Evolutionary conservation across 2,888 invertebrate genomes (phyloP).

Genomic region (Ceramica pisi): DNA sequence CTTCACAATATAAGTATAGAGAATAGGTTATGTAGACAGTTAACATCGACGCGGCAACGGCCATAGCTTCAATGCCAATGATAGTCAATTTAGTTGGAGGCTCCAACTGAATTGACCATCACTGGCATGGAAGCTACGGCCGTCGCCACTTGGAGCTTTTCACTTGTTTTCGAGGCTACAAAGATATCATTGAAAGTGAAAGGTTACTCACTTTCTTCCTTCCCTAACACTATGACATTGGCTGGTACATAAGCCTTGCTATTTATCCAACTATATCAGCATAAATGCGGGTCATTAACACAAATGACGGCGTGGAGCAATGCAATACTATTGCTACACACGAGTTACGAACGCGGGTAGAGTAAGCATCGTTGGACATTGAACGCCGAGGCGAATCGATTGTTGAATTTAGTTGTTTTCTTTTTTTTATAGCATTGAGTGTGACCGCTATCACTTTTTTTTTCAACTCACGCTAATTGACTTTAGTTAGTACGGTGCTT

Average conservation of each 20-base stretch:
- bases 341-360: slow-evolving; percentile 33
- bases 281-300: slow-evolving; percentile 78
- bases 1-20: too few species aligned
- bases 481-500: background rate
- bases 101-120: too few species aligned
- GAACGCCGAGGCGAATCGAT: slow-evolving; percentile 59
- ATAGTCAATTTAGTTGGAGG: too few species aligned
- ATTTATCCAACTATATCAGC: slow-evolving; percentile 68
- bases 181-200: slow-evolving; percentile 46
- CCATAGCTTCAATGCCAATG: background rate
- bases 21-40: too few species aligned
- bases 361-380: slow-evolving; percentile 63
- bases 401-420: slow-evolving; percentile 52
- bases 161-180: slow-evolving; percentile 10
- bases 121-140: too few species aligned
- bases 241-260: slow-evolving; percentile 71
- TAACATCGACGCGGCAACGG: background rate
- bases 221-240: slow-evolving; percentile 69
- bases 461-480: slow-evolving; percentile 11
- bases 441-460: slow-evolving; percentile 7
- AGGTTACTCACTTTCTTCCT: slow-evolving; percentile 57
- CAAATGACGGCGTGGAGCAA: slow-evolving; percentile 70
- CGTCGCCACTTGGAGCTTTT: too few species aligned
- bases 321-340: slow-evolving; percentile 63
- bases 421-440: slow-evolving; percentile 47